These are phyloP conservation scores for Aphrocallistes beatrix DNA, from an alignment of 37 sponge, comb jelly and placozoan genomes.

Conservation along the genomic window DNA sequence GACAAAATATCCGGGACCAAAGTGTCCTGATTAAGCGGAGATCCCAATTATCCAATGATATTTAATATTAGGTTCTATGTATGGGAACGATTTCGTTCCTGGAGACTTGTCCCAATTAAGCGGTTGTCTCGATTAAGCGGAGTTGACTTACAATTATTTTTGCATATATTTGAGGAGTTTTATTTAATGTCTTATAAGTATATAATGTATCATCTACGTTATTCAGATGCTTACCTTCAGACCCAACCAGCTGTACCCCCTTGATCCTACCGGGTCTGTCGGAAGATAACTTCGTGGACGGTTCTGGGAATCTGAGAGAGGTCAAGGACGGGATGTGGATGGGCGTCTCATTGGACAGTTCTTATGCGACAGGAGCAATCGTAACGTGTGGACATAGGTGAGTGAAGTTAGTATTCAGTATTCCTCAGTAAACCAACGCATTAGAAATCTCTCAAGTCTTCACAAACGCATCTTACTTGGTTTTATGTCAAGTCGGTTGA, in stretches of 20 bases:
- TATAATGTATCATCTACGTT: background rate
- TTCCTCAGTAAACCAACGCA: too few species aligned
- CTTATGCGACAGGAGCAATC: background rate
- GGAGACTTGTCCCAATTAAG: too few species aligned
- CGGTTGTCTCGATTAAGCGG: background rate
- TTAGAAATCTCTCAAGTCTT: too few species aligned
- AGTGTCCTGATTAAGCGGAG: too few species aligned
- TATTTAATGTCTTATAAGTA: background rate
- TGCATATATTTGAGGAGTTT: background rate
- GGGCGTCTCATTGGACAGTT: background rate
- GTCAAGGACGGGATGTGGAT: constrained; percentile 14
- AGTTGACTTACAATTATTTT: background rate
- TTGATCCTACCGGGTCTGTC: background rate
- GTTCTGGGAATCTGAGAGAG: background rate
- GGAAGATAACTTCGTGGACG: background rate
- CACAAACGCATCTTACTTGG: too few species aligned
- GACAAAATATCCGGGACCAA: too few species aligned
- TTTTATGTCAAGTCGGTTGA: too few species aligned
- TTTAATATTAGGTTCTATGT: too few species aligned
- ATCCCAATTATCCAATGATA: too few species aligned
- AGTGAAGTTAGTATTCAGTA: too few species aligned
- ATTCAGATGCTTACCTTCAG: background rate
- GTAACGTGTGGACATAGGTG: background rate
- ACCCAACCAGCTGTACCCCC: background rate
- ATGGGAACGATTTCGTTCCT: too few species aligned